Percentiles rank a stretch among this genome's conserved stretches.
phyloP scores from a whole-genome alignment of 2,113 vertebrate genomes.

The Apistogramma diplotaenia region DNA sequence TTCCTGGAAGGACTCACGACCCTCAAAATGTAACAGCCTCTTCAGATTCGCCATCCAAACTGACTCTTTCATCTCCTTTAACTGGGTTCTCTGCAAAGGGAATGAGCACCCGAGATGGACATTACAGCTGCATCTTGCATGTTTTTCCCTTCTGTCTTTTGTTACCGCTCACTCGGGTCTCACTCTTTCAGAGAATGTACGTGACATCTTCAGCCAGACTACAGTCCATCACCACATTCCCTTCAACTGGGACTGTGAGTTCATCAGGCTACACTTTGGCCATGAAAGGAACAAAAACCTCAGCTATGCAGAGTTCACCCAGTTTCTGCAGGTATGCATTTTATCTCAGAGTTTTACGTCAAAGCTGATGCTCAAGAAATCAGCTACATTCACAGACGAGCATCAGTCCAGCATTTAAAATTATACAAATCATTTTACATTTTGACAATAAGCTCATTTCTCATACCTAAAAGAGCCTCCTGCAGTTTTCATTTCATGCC shows the following conservation, averaged over 20 bases:
- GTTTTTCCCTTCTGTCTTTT: slow-evolving; percentile 19
- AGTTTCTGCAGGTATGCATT: slow-evolving; percentile 90
- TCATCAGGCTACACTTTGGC: slow-evolving; percentile 95
- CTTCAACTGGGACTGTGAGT: slow-evolving; percentile 98
- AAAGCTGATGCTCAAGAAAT: not conserved
- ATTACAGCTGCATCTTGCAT: slow-evolving; percentile 9
- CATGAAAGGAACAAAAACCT: slow-evolving; percentile 91
- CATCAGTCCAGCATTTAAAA: not conserved
- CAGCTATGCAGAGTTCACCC: slow-evolving; percentile 92
- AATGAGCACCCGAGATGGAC: slow-evolving; percentile 22
- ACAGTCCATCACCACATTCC: slow-evolving; percentile 93
- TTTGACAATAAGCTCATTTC: not conserved
- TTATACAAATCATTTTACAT: not conserved
- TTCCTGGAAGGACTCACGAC: slow-evolving; percentile 33
- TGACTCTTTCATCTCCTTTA: slow-evolving; percentile 37
- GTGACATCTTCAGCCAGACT: slow-evolving; percentile 96
- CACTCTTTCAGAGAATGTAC: slow-evolving; percentile 86
- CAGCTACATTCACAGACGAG: not conserved
- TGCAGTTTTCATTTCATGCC: not conserved
- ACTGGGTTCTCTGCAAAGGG: slow-evolving; percentile 15
- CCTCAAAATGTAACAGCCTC: slow-evolving; percentile 39
- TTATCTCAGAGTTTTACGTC: not conserved
- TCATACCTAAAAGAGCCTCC: not conserved
- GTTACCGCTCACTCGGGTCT: slow-evolving; percentile 15
- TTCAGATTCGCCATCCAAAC: slow-evolving; percentile 42